Base-by-base conservation (phyloP, 2,888 invertebrate species). In the Machimus rusticus region DNA sequence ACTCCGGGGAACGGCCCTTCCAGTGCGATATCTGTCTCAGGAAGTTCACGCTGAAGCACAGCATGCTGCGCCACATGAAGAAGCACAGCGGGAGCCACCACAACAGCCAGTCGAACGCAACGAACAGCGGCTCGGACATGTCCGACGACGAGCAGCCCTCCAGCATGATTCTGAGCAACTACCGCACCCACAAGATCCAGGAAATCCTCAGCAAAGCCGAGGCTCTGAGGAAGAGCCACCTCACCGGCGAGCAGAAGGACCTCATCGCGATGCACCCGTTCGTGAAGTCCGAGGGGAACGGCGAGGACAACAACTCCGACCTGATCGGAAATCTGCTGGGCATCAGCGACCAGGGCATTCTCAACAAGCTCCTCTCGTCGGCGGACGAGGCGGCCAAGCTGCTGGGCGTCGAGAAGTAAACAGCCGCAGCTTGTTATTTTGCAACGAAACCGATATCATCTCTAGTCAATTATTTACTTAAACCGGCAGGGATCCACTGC, bases 1-100 rank as follows among this genome's bases (percentile, higher is more conserved):
- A 99, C 92, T 97, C 97, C 0, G 98, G 98, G 0, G 98, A 98
- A 91, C 93, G 98, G 1, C 98, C 98, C 0, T 98, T 98, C 92
- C 96, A 97, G 88, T 98, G 98, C 91, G 97, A 98, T 92, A 95
- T 98, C 74, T 98, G 98, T 92, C 93, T 96, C 55, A 94, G 98
- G 6, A 95, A 97, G 89, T 98, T 98, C 93, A 98, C 98, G 0
- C 93, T 98, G 78, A 98, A 98, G 91, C 98, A 98, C 93, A 97
- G 97, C 93, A 98, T 98, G 98, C 94, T 98, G 89, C 95, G 98
- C 0, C 98, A 98, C 92, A 94, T 97, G 90, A 98, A 98, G 93
- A 98, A 98, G 92, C 98, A 98, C 91, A 95, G 94, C 89, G 94
- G 94, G 88, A 94, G 95, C 6, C 94, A 94, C 79, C 94, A 95